Evolutionary conservation across 1,140 invertebrate genomes (phyloP).

Genomic region (Mamestra configurata): DNA sequence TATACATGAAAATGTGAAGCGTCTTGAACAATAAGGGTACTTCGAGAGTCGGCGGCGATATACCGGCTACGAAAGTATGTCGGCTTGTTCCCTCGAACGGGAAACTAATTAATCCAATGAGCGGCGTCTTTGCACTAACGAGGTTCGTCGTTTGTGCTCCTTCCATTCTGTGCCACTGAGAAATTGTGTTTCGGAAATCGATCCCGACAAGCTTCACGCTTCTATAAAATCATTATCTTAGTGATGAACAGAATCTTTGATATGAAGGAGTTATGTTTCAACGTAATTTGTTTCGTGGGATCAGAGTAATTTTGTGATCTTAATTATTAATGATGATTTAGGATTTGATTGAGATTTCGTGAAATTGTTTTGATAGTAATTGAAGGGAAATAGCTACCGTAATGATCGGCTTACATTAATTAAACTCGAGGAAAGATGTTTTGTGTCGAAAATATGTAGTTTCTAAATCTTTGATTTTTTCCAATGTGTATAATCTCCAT

Average conservation of each 20-base stretch:
- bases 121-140: slow-evolving; percentile 78
- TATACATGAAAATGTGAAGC: slow-evolving; percentile 73
- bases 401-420: neutral
- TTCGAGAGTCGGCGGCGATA: slow-evolving; percentile 66
- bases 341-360: slow-evolving; percentile 37
- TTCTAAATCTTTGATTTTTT: no score
- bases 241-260: slow-evolving; percentile 37
- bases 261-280: slow-evolving; percentile 26
- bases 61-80: slow-evolving; percentile 68
- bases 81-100: slow-evolving; percentile 63
- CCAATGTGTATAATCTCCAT: no score
- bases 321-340: slow-evolving; percentile 20
- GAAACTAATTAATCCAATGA: slow-evolving; percentile 85
- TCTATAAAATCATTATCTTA: slow-evolving; percentile 48
- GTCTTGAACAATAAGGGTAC: slow-evolving; percentile 72
- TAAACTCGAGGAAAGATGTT: neutral
- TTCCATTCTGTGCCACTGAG: slow-evolving; percentile 64
- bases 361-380: slow-evolving; percentile 20
- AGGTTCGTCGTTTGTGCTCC: slow-evolving; percentile 78
- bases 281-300: slow-evolving; percentile 25
- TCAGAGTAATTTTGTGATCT: slow-evolving; percentile 19
- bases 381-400: neutral
- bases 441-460: no score
- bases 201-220: slow-evolving; percentile 53
- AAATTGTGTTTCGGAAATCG: slow-evolving; percentile 73